Evolutionary conservation across 2,113 vertebrate species (phyloP).

Genomic region (Tachycineta bicolor): DNA sequence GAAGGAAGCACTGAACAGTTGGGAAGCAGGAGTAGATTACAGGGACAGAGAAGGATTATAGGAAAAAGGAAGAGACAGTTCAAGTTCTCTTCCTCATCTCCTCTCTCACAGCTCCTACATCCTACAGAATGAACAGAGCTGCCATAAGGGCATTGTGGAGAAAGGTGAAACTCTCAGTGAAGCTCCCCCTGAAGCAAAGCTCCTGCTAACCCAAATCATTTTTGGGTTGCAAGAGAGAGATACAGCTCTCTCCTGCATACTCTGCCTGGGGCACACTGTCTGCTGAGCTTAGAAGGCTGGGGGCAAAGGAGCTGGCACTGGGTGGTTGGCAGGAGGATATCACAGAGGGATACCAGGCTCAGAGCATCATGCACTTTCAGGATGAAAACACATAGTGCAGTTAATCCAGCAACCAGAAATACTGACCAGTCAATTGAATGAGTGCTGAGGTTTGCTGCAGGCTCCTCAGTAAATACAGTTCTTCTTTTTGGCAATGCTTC

Average conservation of each 20-base stretch:
- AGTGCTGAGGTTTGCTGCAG: not conserved
- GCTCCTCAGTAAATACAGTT: not conserved
- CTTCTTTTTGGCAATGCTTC: not conserved
- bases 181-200: not conserved
- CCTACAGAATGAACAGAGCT: not conserved
- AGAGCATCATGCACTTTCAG: accelerated
- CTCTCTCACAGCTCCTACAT: accelerated
- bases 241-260: not conserved
- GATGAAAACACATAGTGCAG: not conserved
- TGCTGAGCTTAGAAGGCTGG: not conserved
- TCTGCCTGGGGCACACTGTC: not conserved
- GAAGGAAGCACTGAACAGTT: not conserved
- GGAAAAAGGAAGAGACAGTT: not conserved
- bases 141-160: not conserved
- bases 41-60: not conserved
- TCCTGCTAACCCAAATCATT: not conserved
- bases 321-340: not conserved
- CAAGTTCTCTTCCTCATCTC: not conserved
- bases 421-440: not conserved
- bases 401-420: not conserved
- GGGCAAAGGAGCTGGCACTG: not conserved
- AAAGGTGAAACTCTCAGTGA: not conserved
- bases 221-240: not conserved
- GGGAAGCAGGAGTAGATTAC: not conserved
- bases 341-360: not conserved